Evolutionary conservation across 2,888 invertebrate genomes (phyloP), one percentile per base, ranked within the genome.

Genomic region (Charanyca ferruginea): DNA sequence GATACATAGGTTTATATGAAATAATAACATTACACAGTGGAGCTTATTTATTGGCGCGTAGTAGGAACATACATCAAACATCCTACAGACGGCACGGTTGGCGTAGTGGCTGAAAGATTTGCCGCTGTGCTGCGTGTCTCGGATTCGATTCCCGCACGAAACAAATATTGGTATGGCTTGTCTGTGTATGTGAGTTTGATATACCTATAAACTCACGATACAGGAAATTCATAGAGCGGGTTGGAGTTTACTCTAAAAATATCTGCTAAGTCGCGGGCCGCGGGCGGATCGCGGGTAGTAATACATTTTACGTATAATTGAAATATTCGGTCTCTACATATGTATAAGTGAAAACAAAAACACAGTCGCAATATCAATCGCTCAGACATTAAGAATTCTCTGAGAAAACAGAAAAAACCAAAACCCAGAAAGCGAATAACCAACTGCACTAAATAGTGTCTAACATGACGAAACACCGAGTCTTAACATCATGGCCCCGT

Each of bases 401-500:
- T 16, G 38, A 18, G 52, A 23, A 53, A 38, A 20, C 6, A 25
- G 42, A 18, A 51, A 47, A 53, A n/a, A 11, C 45, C 42, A n/a
- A 35, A n/a, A 25, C 44, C 4, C 32, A 63, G 52, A 59, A 53
- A 73, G 11, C 25, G 38, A 38, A 44, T 55, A 53, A 65, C 25
- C 41, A 58, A 41, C 45, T 51, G 47, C 64, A 72, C 53, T 49
- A 53, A 67, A 81, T 53, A 55, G 45, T 54, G 45, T 51, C 16
- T 23, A 65, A 65, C 42, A 62, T 70, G 67, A 78, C 59, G 69
- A 73, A 70, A 74, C 51, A 58, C 9, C 11, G 25, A 44, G 59
- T 63, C 71, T 77, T 79, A 77, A 78, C 78, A 80, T 66, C 77
- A 72, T 79, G 82, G 64, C 76, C 77, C 65, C 69, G 63, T 77